Conservation (phyloP, 2,888 invertebrate species). For the Calliscelio sp. region DNA sequence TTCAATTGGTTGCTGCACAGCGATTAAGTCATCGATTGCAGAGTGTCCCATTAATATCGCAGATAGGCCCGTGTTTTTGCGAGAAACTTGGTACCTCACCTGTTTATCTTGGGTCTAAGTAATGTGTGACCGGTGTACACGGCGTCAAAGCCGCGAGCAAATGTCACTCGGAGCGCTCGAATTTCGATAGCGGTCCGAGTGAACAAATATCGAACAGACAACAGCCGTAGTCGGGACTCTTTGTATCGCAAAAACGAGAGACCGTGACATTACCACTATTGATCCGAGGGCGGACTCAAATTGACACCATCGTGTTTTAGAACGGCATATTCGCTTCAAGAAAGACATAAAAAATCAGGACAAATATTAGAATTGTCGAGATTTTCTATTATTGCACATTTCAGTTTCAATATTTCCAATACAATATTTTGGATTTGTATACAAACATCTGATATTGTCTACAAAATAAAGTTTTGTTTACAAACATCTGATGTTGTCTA, state of each 20-base stretch:
- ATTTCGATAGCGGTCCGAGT: conserved; percentile 48
- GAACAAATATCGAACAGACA: conserved; percentile 68
- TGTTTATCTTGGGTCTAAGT: conserved; percentile 44
- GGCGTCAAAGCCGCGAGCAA: conserved; percentile 42
- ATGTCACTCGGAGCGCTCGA: conserved; percentile 32
- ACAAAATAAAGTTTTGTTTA: too few species aligned
- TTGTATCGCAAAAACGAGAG: conserved; percentile 57
- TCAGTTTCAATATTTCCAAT: too few species aligned
- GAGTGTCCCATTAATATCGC: conserved; percentile 29
- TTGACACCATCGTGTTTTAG: conserved; percentile 48
- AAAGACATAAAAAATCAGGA: conserved; percentile 6
- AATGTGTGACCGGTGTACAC: conserved; percentile 35
- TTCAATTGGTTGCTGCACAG: too few species aligned
- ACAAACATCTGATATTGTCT: too few species aligned
- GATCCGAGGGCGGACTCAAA: conserved; percentile 66
- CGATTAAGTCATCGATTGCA: too few species aligned
- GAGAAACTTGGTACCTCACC: conserved; percentile 8
- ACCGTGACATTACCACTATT: conserved; percentile 75
- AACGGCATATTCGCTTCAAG: conserved; percentile 4
- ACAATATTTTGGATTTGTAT: too few species aligned
- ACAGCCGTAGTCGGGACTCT: conserved; percentile 59
- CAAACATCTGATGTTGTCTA: too few species aligned
- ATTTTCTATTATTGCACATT: too few species aligned
- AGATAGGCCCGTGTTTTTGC: background rate
- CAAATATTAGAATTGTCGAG: background rate